A percentile compares a stretch with the other conserved stretches of the same genome.
Conservation (phyloP, 1,140 invertebrate species). For the Tribolium madens region DNA sequence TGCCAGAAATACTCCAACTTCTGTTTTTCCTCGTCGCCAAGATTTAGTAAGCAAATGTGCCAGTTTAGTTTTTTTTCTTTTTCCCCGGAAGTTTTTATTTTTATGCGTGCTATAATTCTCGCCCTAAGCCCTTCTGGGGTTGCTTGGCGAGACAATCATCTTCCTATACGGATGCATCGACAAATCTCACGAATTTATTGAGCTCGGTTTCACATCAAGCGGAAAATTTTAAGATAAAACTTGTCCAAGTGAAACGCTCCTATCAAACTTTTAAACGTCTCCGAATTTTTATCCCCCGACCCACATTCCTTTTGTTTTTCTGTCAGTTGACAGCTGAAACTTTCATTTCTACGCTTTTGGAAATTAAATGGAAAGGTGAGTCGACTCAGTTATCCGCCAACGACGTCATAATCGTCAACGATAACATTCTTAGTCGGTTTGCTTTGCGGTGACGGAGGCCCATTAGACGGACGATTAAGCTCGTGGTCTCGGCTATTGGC, state of each 20-base stretch:
- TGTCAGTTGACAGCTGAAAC: not conserved
- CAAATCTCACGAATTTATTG: slow-evolving; percentile 42
- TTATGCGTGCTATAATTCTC: slow-evolving; percentile 2
- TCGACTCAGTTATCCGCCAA: slow-evolving; percentile 4
- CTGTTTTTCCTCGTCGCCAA: not conserved
- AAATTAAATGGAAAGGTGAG: slow-evolving; percentile 29
- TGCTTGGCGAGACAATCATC: slow-evolving; percentile 9
- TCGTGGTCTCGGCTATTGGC: slow-evolving; percentile 20
- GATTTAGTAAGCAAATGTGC: too few relatives aligned
- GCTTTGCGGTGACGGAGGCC: slow-evolving; percentile 7
- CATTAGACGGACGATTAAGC: slow-evolving; percentile 29
- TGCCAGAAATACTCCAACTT: too few relatives aligned
- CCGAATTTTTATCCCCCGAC: not conserved
- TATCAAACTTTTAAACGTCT: slow-evolving; percentile 28
- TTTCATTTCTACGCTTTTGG: not conserved
- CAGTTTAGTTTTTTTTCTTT: not conserved
- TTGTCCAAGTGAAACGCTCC: slow-evolving; percentile 38
- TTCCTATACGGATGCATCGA: slow-evolving; percentile 28
- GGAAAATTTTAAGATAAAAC: slow-evolving; percentile 45
- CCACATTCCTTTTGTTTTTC: not conserved
- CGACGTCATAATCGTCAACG: slow-evolving; percentile 22
- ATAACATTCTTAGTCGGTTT: slow-evolving; percentile 31
- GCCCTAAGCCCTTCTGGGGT: not conserved
- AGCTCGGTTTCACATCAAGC: slow-evolving; percentile 11
- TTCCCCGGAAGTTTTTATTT: slow-evolving; percentile 15